A percentile compares a stretch with the other conserved stretches of the same genome.
phyloP scores from a whole-genome alignment of 1,140 invertebrate species.

The Diuraphis noxia region DNA sequence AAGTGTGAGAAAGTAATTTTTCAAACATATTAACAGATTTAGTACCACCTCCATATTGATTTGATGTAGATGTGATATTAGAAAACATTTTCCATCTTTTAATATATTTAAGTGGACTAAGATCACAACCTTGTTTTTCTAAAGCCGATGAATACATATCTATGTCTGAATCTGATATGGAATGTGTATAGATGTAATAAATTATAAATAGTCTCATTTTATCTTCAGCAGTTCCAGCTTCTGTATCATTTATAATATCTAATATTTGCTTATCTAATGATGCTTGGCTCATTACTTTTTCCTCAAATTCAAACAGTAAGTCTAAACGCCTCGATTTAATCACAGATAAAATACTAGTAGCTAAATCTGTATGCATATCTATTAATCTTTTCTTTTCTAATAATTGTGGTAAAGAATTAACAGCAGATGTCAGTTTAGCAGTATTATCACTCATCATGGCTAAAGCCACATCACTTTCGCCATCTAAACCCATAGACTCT shows the following conservation, averaged over 20 bases:
- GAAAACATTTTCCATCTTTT: slow-evolving; percentile 88
- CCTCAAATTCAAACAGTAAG: slow-evolving; percentile 95
- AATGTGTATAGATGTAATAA: slow-evolving; percentile 82
- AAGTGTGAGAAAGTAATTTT: slow-evolving; percentile 94
- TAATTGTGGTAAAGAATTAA: slow-evolving; percentile 92
- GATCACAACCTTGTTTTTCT: slow-evolving; percentile 81
- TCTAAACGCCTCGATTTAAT: slow-evolving; percentile 90
- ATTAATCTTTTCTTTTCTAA: slow-evolving; percentile 96
- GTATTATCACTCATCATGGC: slow-evolving; percentile 92
- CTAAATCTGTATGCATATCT: slow-evolving; percentile 98
- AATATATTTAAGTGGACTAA: slow-evolving; percentile 80
- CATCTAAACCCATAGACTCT: slow-evolving; percentile 85
- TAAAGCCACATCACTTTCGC: slow-evolving; percentile 74
- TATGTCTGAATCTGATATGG: slow-evolving; percentile 78
- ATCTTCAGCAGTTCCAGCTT: slow-evolving; percentile 85
- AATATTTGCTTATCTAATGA: slow-evolving; percentile 75
- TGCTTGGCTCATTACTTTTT: slow-evolving; percentile 91
- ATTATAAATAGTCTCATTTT: slow-evolving; percentile 95
- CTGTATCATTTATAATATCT: slow-evolving; percentile 82
- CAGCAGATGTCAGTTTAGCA: slow-evolving; percentile 88
- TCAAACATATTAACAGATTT: slow-evolving; percentile 98
- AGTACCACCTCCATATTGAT: slow-evolving; percentile 90
- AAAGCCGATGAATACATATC: slow-evolving; percentile 80
- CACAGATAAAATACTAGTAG: slow-evolving; percentile 86
- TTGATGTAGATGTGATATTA: slow-evolving; percentile 73